Evolutionary conservation across 2,797 vertebrate genomes (phyloP).

Genomic region (Pelochelys cantorii): DNA sequence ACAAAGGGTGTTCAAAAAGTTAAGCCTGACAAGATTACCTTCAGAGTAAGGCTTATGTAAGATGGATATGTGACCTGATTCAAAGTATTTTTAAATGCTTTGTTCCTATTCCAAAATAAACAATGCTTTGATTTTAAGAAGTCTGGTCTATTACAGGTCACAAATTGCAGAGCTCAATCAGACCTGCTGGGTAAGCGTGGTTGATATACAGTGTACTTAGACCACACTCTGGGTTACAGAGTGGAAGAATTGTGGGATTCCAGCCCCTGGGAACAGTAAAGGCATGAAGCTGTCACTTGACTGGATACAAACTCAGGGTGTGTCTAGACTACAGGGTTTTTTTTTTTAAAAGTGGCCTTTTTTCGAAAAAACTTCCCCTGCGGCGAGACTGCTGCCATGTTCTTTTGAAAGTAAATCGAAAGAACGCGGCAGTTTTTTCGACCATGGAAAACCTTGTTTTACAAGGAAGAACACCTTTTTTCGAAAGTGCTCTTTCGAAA

Average conservation of each 20-base stretch:
- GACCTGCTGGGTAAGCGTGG: not conserved
- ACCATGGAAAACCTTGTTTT: too few species aligned
- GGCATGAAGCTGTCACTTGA: not conserved
- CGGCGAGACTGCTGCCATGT: too few species aligned
- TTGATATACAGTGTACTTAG: not conserved
- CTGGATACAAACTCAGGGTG: too few species aligned
- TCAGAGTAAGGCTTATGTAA: not conserved
- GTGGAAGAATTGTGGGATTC: not conserved
- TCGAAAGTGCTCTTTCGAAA: too few species aligned
- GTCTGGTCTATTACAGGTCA: not conserved
- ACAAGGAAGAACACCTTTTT: too few species aligned
- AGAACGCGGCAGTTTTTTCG: too few species aligned
- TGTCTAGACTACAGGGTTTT: too few species aligned
- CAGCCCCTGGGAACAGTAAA: not conserved
- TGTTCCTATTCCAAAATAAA: not conserved
- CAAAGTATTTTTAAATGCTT: not conserved
- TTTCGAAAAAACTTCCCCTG: too few species aligned
- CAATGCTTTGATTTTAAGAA: not conserved
- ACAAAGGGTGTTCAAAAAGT: not conserved
- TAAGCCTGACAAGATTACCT: not conserved
- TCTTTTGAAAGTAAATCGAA: too few species aligned
- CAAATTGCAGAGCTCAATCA: not conserved
- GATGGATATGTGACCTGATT: not conserved
- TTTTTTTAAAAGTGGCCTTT: too few species aligned
- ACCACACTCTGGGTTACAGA: not conserved